Conservation (phyloP, 2,888 invertebrate genomes). For the Leptogaster cylindrica region DNA sequence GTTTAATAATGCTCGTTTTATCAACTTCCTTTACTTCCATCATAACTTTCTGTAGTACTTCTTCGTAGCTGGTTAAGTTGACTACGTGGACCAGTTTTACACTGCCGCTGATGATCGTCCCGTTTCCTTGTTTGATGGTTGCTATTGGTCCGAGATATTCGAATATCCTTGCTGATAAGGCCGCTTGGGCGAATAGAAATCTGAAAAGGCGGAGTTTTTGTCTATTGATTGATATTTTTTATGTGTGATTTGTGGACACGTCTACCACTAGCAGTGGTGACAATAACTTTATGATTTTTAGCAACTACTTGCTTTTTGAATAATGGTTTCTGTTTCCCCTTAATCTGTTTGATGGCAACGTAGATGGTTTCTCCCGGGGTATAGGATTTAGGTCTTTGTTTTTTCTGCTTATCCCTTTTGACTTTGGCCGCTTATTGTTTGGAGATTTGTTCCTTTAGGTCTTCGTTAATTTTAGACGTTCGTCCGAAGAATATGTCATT, state of each 20-base stretch:
- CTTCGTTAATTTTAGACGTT: constrained; percentile 8
- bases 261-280: constrained; percentile 7
- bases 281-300: constrained; percentile 14
- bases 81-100: background rate
- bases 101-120: constrained; percentile 5
- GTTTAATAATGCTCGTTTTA: background rate
- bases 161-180: background rate
- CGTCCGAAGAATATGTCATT: constrained; percentile 21
- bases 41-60: background rate
- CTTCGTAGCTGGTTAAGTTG: background rate
- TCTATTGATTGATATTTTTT: constrained; percentile 6
- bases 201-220: background rate
- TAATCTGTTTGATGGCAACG: constrained; percentile 9
- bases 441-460: background rate
- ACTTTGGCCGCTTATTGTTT: background rate
- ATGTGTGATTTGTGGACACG: constrained; percentile 19
- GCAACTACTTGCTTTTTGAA: constrained; percentile 20
- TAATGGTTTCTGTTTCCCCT: constrained; percentile 7
- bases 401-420: constrained; percentile 3
- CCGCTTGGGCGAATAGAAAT: background rate
- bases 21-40: background rate
- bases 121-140: constrained; percentile 11
- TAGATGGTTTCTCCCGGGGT: constrained; percentile 24
- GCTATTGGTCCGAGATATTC: background rate
- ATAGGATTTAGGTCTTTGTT: constrained; percentile 9